Conservation (phyloP, 1,140 invertebrate species). For the Mylabris phalerata region DNA sequence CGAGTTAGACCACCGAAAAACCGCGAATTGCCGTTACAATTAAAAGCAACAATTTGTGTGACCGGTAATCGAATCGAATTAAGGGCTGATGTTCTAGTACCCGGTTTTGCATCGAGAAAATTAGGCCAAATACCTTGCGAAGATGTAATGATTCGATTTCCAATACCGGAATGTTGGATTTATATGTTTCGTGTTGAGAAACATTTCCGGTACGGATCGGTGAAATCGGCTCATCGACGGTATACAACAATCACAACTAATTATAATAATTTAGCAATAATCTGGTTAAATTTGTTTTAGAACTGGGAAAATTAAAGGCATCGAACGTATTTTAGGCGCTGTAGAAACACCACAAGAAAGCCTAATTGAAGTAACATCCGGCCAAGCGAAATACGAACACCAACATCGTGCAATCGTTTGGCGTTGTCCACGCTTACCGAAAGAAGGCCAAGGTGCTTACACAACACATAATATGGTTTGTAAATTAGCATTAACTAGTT, state of each 20-base stretch:
- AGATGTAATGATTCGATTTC: slow-evolving; percentile 94
- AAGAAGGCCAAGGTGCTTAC: slow-evolving; percentile 97
- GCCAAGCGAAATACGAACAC: slow-evolving; percentile 98
- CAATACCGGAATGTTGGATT: slow-evolving; percentile 98
- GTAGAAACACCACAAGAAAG: slow-evolving; percentile 87
- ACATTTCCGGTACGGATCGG: slow-evolving; percentile 97
- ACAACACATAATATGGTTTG: slow-evolving; percentile 92
- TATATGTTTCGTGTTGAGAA: slow-evolving; percentile 98
- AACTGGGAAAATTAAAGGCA: slow-evolving; percentile 88
- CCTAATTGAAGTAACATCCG: slow-evolving; percentile 95
- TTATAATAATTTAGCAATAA: not conserved
- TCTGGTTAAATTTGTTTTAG: slow-evolving; percentile 42
- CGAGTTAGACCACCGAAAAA: slow-evolving; percentile 92
- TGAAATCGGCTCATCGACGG: slow-evolving; percentile 90
- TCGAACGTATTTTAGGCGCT: slow-evolving; percentile 88
- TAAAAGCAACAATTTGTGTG: slow-evolving; percentile 81
- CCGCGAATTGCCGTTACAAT: slow-evolving; percentile 91
- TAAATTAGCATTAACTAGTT: slow-evolving; percentile 88
- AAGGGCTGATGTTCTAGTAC: slow-evolving; percentile 88
- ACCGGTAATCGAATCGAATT: slow-evolving; percentile 88
- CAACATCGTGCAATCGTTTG: slow-evolving; percentile 96
- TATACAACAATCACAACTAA: slow-evolving; percentile 26
- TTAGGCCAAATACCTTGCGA: slow-evolving; percentile 94
- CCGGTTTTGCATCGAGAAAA: slow-evolving; percentile 91
- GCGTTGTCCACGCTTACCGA: slow-evolving; percentile 92